phyloP scores from a whole-genome alignment of 2,888 invertebrate genomes.

The Agrochola macilenta region DNA sequence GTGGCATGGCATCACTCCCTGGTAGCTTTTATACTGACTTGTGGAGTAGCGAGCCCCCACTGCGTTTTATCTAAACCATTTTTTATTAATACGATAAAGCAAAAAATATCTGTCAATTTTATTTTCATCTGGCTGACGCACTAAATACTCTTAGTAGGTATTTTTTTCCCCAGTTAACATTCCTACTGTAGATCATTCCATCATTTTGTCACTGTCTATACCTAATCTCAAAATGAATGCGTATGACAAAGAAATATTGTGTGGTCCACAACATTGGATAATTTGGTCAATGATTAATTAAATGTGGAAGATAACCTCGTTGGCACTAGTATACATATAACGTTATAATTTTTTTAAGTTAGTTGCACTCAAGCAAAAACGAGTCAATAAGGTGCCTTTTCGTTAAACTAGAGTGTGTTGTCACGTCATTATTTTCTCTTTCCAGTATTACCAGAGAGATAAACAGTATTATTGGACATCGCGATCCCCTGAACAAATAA shows the following conservation, averaged over 20 bases:
- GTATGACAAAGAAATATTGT: not conserved
- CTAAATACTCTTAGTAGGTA: too few relatives aligned
- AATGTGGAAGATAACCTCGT: not conserved
- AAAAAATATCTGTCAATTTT: too few relatives aligned
- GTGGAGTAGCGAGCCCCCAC: too few relatives aligned
- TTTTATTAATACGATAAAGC: too few relatives aligned
- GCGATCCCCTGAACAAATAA: conserved; percentile 35
- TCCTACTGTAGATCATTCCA: too few relatives aligned
- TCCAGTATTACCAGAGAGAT: conserved; percentile 19
- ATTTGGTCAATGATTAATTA: not conserved
- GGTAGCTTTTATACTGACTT: too few relatives aligned
- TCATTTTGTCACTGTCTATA: not conserved
- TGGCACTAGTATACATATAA: too few relatives aligned
- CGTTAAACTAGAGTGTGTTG: not conserved
- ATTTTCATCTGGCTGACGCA: too few relatives aligned
- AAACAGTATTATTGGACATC: conserved; percentile 26
- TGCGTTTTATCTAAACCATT: too few relatives aligned
- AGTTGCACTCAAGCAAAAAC: not conserved
- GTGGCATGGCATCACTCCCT: too few relatives aligned
- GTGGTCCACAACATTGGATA: not conserved
- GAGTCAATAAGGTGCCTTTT: conserved; percentile 8
- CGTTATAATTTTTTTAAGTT: not conserved
- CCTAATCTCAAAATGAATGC: not conserved
- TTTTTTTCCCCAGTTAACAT: too few relatives aligned
- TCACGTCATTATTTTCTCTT: conserved; percentile 38